Evolutionary conservation across 2,113 vertebrate genomes (phyloP).

Genomic region (Clarias gariepinus): DNA sequence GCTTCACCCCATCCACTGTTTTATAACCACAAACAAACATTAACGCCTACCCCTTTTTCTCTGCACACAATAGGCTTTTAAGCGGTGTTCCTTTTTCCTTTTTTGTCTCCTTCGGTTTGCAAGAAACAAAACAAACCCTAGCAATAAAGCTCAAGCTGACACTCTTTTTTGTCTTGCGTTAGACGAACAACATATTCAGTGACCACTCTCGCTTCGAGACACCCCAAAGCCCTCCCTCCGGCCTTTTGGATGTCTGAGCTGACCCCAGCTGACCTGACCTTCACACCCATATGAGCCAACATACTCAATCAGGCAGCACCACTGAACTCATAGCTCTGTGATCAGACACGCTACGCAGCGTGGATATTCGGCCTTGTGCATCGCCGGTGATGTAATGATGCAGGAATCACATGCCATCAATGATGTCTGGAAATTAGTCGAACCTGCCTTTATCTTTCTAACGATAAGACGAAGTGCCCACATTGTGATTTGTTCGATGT

Average conservation of each 20-base stretch:
- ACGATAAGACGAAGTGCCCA: background rate
- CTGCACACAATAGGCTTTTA: constrained; percentile 49
- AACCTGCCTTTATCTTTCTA: background rate
- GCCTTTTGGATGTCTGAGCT: constrained; percentile 62
- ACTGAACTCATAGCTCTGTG: constrained; percentile 59
- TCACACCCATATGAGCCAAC: constrained; percentile 69
- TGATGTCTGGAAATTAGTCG: constrained; percentile 40
- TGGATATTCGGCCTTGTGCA: constrained; percentile 54
- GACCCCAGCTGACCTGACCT: constrained; percentile 71
- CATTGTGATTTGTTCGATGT: background rate
- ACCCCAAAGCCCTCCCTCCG: constrained; percentile 44
- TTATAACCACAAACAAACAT: constrained; percentile 61
- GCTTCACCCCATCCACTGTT: constrained; percentile 29
- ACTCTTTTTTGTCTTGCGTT: constrained; percentile 43
- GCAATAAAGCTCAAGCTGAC: constrained; percentile 45
- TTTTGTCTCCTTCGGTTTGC: constrained; percentile 37
- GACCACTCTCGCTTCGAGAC: constrained; percentile 38
- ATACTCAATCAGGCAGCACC: constrained; percentile 67
- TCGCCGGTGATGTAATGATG: constrained; percentile 57
- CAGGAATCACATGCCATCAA: constrained; percentile 53
- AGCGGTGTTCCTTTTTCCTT: constrained; percentile 38
- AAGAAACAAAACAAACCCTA: constrained; percentile 34
- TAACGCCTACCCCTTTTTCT: constrained; percentile 61
- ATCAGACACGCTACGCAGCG: constrained; percentile 51
- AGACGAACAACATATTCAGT: constrained; percentile 54